Evolutionary conservation across 1,140 invertebrate species (phyloP).

Genomic region (Pseudachorutes palmiensis): DNA sequence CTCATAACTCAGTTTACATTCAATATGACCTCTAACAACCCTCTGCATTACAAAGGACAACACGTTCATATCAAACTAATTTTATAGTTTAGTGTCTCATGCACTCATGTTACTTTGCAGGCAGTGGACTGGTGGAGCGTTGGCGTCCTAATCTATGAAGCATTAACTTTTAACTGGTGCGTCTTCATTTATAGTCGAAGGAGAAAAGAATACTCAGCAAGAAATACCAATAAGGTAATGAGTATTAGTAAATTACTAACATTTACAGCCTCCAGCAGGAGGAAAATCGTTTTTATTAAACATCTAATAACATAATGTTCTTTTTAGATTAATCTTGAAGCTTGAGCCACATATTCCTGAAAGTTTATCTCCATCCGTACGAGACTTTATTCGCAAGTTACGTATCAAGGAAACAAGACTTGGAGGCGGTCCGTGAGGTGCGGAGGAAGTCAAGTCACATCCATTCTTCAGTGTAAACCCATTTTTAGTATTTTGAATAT

Average conservation of each 20-base stretch:
- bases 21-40: too few species aligned
- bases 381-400: slow-evolving; percentile 62
- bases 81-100: too few species aligned
- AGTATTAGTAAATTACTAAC: too few species aligned
- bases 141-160: slow-evolving; percentile 94
- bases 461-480: slow-evolving; percentile 62
- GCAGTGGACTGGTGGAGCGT: slow-evolving; percentile 97
- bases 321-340: slow-evolving; percentile 68
- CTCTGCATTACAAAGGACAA: too few species aligned
- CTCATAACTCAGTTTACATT: too few species aligned
- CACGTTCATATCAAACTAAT: too few species aligned
- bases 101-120: slow-evolving; percentile 54
- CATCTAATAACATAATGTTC: too few species aligned
- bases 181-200: slow-evolving; percentile 93
- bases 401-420: slow-evolving; percentile 81
- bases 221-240: slow-evolving; percentile 90
- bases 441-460: slow-evolving; percentile 76
- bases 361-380: slow-evolving; percentile 52
- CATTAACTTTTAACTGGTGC: slow-evolving; percentile 90
- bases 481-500: too few species aligned
- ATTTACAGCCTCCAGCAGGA: too few species aligned
- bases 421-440: slow-evolving; percentile 69
- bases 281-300: too few species aligned
- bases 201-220: slow-evolving; percentile 80
- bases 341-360: slow-evolving; percentile 78